A percentile compares a stretch with the other conserved stretches of the same genome.
Evolutionary conservation across 2,797 vertebrate species (phyloP).

Genomic region (Delichon dasypus): DNA sequence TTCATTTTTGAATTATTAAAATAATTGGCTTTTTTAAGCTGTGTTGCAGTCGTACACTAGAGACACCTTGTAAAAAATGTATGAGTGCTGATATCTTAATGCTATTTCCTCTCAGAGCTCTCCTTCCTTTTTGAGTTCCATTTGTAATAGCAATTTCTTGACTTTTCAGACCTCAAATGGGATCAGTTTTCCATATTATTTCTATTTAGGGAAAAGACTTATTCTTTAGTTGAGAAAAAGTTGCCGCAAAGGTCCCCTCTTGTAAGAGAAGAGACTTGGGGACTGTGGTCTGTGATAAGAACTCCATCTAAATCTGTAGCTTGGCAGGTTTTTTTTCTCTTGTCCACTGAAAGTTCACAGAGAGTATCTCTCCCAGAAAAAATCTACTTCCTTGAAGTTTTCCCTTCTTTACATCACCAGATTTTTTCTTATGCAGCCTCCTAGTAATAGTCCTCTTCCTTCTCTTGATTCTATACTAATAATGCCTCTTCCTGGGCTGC

Average conservation of each 20-base stretch:
- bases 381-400: background rate
- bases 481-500: background rate
- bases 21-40: background rate
- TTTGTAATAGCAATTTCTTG: background rate
- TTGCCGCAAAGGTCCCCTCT: background rate
- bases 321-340: background rate
- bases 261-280: background rate
- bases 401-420: rapidly evolving
- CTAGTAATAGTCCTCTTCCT: background rate
- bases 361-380: background rate
- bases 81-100: background rate
- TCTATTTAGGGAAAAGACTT: background rate
- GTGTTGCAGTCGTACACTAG: background rate
- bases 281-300: background rate
- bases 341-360: background rate
- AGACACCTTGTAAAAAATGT: background rate
- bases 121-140: background rate
- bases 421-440: background rate
- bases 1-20: background rate
- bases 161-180: background rate
- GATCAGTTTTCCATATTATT: background rate
- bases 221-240: background rate
- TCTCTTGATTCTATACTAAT: background rate
- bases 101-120: background rate
- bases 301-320: background rate